These are phyloP conservation scores for Pseudois nayaur DNA, from an alignment of 2,113 vertebrate species.

Conservation along the genomic window DNA sequence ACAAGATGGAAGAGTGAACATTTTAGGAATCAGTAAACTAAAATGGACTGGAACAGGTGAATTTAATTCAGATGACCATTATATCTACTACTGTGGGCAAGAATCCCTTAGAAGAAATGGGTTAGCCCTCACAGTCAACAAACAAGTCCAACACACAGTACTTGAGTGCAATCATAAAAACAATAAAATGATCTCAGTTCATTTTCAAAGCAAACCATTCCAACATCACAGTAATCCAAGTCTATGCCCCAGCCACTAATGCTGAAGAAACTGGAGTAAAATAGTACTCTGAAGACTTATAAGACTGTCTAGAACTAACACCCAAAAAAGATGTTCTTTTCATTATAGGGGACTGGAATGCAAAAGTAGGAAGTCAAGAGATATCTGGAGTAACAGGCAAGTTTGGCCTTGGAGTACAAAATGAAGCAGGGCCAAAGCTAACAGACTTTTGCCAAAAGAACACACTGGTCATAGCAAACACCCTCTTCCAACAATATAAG, in stretches of 20 bases:
- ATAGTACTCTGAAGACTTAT: background rate
- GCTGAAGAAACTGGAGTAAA: background rate
- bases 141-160: background rate
- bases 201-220: background rate
- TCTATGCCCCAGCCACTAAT: background rate
- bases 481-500: background rate
- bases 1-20: background rate
- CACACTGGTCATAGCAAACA: background rate
- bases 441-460: background rate
- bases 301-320: background rate
- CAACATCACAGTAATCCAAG: background rate
- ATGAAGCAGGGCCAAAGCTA: background rate
- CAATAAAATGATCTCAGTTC: background rate
- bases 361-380: background rate
- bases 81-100: background rate
- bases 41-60: background rate
- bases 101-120: background rate
- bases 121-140: background rate
- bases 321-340: background rate
- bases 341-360: background rate
- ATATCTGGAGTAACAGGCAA: background rate
- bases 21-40: background rate
- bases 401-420: background rate
- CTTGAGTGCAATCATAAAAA: background rate
- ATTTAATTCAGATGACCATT: background rate